Conservation (phyloP, 1,140 invertebrate genomes). For the Ceratoteleas bidentatus region DNA sequence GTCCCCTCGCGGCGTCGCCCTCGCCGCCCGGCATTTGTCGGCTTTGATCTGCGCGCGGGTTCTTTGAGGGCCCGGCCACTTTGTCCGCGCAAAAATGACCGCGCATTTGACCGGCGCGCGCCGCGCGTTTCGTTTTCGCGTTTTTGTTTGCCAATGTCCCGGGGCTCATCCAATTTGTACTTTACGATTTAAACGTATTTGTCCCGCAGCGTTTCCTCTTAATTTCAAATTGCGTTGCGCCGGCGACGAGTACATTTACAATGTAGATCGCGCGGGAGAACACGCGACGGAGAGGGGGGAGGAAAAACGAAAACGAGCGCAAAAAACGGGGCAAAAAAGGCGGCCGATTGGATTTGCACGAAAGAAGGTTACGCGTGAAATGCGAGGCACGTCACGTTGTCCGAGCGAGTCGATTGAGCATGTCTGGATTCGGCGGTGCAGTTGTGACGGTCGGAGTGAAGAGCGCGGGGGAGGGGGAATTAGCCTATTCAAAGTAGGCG, state of each 20-base stretch:
- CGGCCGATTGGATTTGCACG: constrained; percentile 22
- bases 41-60: constrained; percentile 69
- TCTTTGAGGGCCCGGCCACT: constrained; percentile 66
- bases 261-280: too few species aligned
- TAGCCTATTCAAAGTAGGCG: constrained; percentile 75
- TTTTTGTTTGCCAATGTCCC: neutral
- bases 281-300: neutral
- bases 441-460: constrained; percentile 56
- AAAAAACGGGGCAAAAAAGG: constrained; percentile 35
- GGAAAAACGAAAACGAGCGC: constrained; percentile 24
- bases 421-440: constrained; percentile 51
- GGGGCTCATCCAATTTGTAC: neutral
- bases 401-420: constrained; percentile 49
- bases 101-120: constrained; percentile 30
- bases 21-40: constrained; percentile 66
- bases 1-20: constrained; percentile 66
- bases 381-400: constrained; percentile 53
- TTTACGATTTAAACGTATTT: too few species aligned
- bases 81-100: constrained; percentile 63
- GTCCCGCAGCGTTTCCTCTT: too few species aligned
- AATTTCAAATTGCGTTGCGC: too few species aligned
- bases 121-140: constrained; percentile 1
- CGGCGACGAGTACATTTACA: too few species aligned
- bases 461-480: too few species aligned
- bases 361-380: constrained; percentile 53